phyloP scores from a whole-genome alignment of 2,888 invertebrate species.

The Phragmatobia fuliginosa region DNA sequence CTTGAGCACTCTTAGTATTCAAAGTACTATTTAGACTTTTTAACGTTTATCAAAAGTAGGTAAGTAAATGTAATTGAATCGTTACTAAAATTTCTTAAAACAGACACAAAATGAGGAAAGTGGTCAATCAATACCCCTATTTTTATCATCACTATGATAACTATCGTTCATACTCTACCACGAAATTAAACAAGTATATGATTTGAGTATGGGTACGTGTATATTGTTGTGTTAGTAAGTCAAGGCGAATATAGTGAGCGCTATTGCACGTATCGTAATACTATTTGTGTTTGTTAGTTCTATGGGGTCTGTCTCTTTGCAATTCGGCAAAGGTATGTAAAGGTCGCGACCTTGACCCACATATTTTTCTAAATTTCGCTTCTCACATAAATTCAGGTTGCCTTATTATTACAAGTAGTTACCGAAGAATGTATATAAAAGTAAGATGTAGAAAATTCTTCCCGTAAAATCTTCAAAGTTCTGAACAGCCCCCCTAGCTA shows the following conservation, averaged over 20 bases:
- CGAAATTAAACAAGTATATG: not conserved
- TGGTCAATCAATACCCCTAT: too few species aligned
- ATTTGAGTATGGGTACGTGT: not conserved
- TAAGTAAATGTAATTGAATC: too few species aligned
- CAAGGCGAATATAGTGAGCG: constrained; percentile 10
- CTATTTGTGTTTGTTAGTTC: constrained; percentile 14
- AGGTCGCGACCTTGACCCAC: constrained; percentile 2
- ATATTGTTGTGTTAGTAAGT: constrained; percentile 12
- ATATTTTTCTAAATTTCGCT: not conserved
- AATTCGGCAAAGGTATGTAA: constrained; percentile 1
- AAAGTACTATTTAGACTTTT: too few species aligned
- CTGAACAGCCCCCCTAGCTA: too few species aligned
- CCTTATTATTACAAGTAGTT: not conserved
- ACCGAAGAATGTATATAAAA: not conserved
- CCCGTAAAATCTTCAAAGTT: too few species aligned
- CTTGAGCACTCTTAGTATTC: too few species aligned
- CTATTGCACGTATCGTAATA: constrained; percentile 7
- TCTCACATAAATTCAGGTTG: not conserved
- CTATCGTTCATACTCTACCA: not conserved
- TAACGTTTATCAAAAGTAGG: too few species aligned
- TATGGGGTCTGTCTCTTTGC: constrained; percentile 4
- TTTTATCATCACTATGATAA: not conserved
- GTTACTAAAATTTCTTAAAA: too few species aligned
- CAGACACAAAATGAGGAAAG: too few species aligned
- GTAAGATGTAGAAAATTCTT: too few species aligned